A percentile compares a stretch with the other conserved stretches of the same genome.
Conservation (phyloP, 2,113 vertebrate species). For the Eulacestoma nigropectus region DNA sequence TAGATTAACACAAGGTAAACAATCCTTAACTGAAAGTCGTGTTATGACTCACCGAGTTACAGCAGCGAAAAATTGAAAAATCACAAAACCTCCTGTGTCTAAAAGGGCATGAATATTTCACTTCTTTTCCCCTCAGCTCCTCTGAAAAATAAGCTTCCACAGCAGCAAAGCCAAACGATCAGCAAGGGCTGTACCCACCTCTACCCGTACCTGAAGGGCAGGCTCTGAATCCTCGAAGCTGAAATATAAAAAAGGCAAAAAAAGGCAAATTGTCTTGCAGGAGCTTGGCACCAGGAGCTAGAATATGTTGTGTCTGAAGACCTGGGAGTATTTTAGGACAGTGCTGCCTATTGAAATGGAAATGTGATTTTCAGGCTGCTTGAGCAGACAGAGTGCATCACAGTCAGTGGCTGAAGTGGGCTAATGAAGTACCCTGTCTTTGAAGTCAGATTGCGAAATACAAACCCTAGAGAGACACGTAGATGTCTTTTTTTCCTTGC, state of each 20-base stretch:
- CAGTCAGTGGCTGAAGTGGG: background rate
- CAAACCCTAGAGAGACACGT: background rate
- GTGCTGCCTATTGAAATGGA: constrained; percentile 6
- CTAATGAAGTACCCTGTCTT: background rate
- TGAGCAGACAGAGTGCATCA: background rate
- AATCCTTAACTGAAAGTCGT: background rate
- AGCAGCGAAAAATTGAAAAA: background rate
- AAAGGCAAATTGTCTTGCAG: background rate
- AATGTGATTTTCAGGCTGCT: background rate
- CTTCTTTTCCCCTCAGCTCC: background rate
- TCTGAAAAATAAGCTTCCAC: background rate
- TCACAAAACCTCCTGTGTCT: background rate
- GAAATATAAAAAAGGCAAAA: background rate
- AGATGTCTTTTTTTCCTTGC: background rate
- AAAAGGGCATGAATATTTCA: background rate
- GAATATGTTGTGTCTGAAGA: background rate
- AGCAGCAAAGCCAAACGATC: background rate
- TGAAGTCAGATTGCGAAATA: background rate
- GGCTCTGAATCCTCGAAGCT: background rate
- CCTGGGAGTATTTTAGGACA: background rate
- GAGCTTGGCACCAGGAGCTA: background rate
- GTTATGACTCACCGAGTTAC: background rate
- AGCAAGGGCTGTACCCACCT: background rate
- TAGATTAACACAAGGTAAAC: too few species aligned
- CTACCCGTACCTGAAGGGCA: background rate